Base-by-base conservation (phyloP, 2,797 vertebrate species). In the Miichthys miiuy region DNA sequence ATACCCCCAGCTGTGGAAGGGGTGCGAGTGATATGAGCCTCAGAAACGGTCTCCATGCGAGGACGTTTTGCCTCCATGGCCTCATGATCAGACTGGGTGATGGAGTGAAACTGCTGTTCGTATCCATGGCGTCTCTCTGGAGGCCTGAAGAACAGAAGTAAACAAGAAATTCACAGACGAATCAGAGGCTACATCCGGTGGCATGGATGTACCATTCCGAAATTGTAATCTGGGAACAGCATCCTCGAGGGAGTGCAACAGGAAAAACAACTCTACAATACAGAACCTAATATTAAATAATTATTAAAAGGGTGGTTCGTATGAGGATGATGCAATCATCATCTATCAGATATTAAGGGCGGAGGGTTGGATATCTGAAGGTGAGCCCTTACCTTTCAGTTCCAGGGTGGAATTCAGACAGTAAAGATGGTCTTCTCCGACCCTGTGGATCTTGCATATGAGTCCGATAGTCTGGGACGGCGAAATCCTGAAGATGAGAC, bases 321-420 rank as follows among this genome's bases (percentile, higher is more conserved):
- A 23, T 50, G 51, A 27, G 23, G 30, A 65, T 41, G 30, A 65
- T 41, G 14, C 21, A 27, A 17, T 48, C 20, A 25, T 57, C 10
- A 61, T 47, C 11, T 12, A 6, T 63, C 2, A 46, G 30, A 20
- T 60, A 21, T 30, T 75, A 16, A 47, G 25, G 12, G 4, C 46
- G 30, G 13, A 21, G 18, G 46, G 13, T 0, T 1, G 0, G 13
- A 21, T 54, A 46, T 72, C 2, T 38, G 7, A 72, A 9, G 41
- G 10, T 3, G 48, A 46, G 17, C 8, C 0, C 8, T 90, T 91
- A 99, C 98, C 98, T 96, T 91, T 99, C 98, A 68, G 97, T 94
- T 82, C 96, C 97, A 0, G 98, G 98, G 88, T 99, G 98, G 89
- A 99, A 99, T 88, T 99, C 98, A 1, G 98, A 99, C 25, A 99